Conservation (phyloP, 2,797 vertebrate species). For the Luscinia megarhynchos region DNA sequence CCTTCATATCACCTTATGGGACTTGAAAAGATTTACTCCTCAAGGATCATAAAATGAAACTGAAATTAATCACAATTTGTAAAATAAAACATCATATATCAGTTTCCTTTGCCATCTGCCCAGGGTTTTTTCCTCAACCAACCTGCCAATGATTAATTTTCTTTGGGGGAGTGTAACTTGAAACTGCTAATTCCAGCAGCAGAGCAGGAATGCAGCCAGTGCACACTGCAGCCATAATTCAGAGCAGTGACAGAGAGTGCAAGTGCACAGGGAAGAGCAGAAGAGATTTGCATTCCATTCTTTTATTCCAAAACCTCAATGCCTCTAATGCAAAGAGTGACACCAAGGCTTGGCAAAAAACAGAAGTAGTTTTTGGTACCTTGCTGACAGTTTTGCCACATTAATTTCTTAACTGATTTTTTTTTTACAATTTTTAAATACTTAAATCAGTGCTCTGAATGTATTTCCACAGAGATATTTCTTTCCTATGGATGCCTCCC, state of each 20-base stretch:
- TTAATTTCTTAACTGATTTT: background rate
- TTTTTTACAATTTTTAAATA: background rate
- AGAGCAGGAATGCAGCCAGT: background rate
- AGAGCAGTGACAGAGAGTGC: background rate
- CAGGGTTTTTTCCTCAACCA: background rate
- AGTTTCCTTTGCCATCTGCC: conserved; percentile 48
- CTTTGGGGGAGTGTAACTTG: background rate
- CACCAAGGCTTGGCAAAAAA: background rate
- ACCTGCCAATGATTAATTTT: conserved; percentile 50
- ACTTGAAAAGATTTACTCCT: conserved; percentile 20
- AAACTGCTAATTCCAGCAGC: background rate
- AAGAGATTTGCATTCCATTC: background rate
- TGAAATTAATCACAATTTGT: conserved; percentile 54
- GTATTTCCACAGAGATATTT: background rate
- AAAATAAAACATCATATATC: conserved; percentile 37
- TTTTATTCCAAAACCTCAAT: background rate
- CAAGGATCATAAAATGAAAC: conserved; percentile 39
- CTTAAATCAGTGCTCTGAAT: background rate
- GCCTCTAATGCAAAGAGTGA: background rate
- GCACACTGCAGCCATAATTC: background rate
- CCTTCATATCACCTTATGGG: background rate
- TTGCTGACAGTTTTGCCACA: background rate
- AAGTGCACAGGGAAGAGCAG: background rate
- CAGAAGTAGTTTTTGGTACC: background rate
- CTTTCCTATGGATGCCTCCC: too few relatives aligned